Conservation (phyloP, 1,140 invertebrate species). For the Drosophila gunungcola region DNA sequence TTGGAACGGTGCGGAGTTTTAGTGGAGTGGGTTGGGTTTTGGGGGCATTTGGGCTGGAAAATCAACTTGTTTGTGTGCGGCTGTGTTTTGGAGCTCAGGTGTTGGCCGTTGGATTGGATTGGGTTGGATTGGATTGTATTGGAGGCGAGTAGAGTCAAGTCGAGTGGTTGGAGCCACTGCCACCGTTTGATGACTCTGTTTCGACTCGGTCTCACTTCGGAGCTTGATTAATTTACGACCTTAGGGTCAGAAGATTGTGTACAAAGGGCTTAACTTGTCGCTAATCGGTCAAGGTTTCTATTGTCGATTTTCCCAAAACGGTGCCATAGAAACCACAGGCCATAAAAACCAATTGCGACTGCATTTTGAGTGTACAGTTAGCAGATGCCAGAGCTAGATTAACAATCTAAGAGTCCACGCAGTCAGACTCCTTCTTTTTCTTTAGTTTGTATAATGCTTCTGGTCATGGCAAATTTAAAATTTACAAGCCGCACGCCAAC, state of each 20-base stretch:
- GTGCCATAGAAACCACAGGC: constrained; percentile 8
- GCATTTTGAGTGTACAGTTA: constrained; percentile 61
- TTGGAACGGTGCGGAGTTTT: constrained; percentile 17
- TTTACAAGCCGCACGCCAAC: constrained; percentile 51
- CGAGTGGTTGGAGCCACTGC: constrained; percentile 38
- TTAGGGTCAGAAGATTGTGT: constrained; percentile 57
- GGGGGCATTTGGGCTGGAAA: constrained; percentile 68
- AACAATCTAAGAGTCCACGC: constrained; percentile 6
- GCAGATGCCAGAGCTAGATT: constrained; percentile 47
- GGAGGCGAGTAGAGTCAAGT: constrained; percentile 13
- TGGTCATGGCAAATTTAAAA: constrained; percentile 72
- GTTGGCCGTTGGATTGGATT: constrained; percentile 38
- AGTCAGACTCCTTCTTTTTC: not conserved
- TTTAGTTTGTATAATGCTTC: constrained; percentile 16
- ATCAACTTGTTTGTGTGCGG: constrained; percentile 73
- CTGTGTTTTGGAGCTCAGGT: constrained; percentile 67
- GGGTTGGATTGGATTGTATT: constrained; percentile 4
- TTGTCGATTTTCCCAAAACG: constrained; percentile 12
- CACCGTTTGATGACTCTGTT: constrained; percentile 77
- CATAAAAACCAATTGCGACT: constrained; percentile 43
- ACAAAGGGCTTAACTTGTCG: constrained; percentile 69
- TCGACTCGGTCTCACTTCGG: constrained; percentile 50
- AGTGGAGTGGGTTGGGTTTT: constrained; percentile 44
- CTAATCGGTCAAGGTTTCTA: constrained; percentile 71
- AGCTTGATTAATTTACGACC: constrained; percentile 79